phyloP scores from a whole-genome alignment of 2,888 invertebrate species.

The Drosophila buzzatii region DNA sequence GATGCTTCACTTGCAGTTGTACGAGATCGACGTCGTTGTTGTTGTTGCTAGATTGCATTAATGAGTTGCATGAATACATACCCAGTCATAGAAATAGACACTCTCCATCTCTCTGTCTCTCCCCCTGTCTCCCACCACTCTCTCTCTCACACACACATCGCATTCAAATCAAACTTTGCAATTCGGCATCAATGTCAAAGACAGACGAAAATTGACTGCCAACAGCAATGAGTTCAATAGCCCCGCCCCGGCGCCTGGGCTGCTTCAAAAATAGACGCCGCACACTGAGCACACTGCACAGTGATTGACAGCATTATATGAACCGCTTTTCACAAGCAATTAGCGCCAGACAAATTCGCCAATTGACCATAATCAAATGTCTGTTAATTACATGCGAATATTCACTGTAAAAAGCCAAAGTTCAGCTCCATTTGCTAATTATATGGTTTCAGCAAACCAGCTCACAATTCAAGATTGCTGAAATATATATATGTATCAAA shows the following conservation, averaged over 20 bases:
- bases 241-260: conserved; percentile 10
- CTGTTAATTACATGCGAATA: conserved; percentile 16
- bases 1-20: conserved; percentile 36
- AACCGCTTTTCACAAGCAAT: conserved; percentile 56
- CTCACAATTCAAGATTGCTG: background rate
- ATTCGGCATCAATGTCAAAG: conserved; percentile 75
- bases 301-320: conserved; percentile 29
- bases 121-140: background rate
- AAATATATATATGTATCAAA: background rate
- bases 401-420: background rate
- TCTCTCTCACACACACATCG: background rate
- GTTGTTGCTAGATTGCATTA: conserved; percentile 62
- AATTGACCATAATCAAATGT: conserved; percentile 43
- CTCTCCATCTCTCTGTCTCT: background rate
- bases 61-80: conserved; percentile 56
- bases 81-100: background rate
- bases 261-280: background rate
- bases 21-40: conserved; percentile 26
- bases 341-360: conserved; percentile 37
- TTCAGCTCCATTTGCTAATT: conserved; percentile 7
- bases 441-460: conserved; percentile 2
- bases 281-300: background rate
- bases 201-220: conserved; percentile 56
- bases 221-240: conserved; percentile 45
- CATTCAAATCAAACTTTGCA: conserved; percentile 61